These are phyloP conservation scores for Lutraria rhynchaena DNA, from an alignment of 1,140 invertebrate genomes.

Conservation along the genomic window DNA sequence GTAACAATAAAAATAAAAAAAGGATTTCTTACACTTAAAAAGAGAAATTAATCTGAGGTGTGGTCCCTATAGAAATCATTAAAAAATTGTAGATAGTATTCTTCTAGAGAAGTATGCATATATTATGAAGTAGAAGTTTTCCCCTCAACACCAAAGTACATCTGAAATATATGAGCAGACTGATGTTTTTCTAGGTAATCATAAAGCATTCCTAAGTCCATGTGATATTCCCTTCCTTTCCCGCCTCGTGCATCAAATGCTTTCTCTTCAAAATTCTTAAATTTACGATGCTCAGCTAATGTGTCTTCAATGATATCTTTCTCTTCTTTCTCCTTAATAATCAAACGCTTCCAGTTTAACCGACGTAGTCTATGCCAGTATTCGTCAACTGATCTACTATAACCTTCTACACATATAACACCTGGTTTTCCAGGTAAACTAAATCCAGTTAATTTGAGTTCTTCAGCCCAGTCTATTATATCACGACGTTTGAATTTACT, in stretches of 20 bases:
- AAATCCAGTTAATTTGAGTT: constrained; percentile 90
- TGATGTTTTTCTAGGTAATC: constrained; percentile 87
- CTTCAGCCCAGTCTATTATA: constrained; percentile 87
- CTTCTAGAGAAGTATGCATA: background rate
- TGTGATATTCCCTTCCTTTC: constrained; percentile 85
- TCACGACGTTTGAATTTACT: constrained; percentile 91
- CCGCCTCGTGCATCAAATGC: constrained; percentile 85
- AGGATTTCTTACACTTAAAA: no score
- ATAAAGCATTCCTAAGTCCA: constrained; percentile 89
- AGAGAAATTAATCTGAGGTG: no score
- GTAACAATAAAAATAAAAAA: no score
- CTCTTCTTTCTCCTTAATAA: constrained; percentile 79
- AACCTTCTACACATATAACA: constrained; percentile 83
- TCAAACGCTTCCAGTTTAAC: constrained; percentile 80
- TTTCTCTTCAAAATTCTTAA: constrained; percentile 88
- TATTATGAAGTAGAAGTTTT: constrained; percentile 54
- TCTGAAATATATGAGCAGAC: constrained; percentile 87
- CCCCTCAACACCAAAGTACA: constrained; percentile 89
- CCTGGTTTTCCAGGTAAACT: constrained; percentile 93
- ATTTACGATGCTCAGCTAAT: constrained; percentile 85
- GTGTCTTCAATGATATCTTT: constrained; percentile 83
- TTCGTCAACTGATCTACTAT: constrained; percentile 87
- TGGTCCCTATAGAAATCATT: no score
- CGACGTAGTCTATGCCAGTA: constrained; percentile 85
- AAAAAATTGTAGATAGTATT: no score